A percentile compares a stretch with the other conserved stretches of the same genome.
Conservation (phyloP, 2,888 invertebrate species). For the Platycnemis pennipes region DNA sequence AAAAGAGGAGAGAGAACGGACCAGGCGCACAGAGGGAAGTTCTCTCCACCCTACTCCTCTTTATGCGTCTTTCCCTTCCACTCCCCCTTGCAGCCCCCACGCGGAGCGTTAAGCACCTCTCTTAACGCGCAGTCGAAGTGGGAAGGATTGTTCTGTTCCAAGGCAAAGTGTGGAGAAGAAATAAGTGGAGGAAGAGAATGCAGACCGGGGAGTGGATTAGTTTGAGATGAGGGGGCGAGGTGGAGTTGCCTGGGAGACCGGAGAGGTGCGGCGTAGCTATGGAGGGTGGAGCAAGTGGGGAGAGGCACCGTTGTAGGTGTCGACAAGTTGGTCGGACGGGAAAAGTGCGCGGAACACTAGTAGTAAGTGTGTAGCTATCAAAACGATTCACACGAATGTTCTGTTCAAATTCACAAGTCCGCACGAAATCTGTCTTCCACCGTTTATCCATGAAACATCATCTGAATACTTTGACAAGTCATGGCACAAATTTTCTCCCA, state of each 20-base stretch:
- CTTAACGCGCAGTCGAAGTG: neutral
- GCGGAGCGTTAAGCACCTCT: neutral
- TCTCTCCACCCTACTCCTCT: neutral
- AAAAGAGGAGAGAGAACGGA: neutral
- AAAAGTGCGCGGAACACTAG: too few species aligned
- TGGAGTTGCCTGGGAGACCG: neutral
- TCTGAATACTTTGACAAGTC: too few species aligned
- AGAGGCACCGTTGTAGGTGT: neutral
- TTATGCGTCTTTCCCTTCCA: neutral
- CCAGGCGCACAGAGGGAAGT: neutral
- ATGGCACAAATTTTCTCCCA: too few species aligned
- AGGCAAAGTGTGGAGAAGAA: neutral
- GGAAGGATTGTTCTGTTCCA: neutral
- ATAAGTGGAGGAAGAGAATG: neutral
- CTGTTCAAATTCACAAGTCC: too few species aligned
- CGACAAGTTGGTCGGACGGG: too few species aligned
- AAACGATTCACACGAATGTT: too few species aligned
- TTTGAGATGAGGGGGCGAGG: neutral
- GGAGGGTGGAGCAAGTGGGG: neutral
- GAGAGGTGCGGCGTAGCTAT: neutral
- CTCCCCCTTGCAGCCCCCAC: neutral
- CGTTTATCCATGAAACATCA: too few species aligned
- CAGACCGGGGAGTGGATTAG: neutral
- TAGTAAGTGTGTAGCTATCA: too few species aligned
- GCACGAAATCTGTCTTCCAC: too few species aligned